phyloP scores from a whole-genome alignment of 2,113 vertebrate species.

The Serinus canaria region DNA sequence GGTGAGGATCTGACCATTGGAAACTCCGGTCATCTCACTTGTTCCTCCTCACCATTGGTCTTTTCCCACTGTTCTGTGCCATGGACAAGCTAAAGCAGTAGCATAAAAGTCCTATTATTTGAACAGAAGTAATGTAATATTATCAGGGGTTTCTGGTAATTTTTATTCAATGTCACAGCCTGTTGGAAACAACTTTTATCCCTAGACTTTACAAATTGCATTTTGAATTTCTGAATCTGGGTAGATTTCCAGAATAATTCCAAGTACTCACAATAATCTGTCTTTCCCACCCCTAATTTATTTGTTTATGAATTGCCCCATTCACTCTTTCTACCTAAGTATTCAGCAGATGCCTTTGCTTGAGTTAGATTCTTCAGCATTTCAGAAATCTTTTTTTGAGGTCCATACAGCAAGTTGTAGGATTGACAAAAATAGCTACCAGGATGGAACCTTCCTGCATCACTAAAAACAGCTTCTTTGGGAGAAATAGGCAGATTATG shows the following conservation, averaged over 20 bases:
- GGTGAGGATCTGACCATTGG: not conserved
- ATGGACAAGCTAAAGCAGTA: not conserved
- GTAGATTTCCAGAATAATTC: not conserved
- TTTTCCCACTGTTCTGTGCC: not conserved
- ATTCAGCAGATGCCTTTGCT: not conserved
- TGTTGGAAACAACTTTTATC: not conserved
- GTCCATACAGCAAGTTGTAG: not conserved
- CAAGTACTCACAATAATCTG: not conserved
- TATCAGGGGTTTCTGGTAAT: not conserved
- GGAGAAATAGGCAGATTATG: not conserved
- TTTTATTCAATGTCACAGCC: not conserved
- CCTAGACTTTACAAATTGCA: not conserved
- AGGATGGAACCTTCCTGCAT: not conserved
- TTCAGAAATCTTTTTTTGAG: not conserved
- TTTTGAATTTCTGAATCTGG: not conserved
- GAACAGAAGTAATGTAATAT: fast-evolving
- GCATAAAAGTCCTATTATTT: not conserved
- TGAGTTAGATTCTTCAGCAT: not conserved
- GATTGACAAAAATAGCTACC: not conserved
- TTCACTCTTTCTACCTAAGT: not conserved
- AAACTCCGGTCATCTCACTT: not conserved
- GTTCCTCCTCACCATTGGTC: not conserved
- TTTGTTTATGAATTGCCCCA: not conserved
- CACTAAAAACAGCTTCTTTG: not conserved
- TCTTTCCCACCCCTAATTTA: fast-evolving